Evolutionary conservation across 2,113 vertebrate genomes (phyloP), one percentile per base, ranked within the genome.

Genomic region (Pelusios castaneus): DNA sequence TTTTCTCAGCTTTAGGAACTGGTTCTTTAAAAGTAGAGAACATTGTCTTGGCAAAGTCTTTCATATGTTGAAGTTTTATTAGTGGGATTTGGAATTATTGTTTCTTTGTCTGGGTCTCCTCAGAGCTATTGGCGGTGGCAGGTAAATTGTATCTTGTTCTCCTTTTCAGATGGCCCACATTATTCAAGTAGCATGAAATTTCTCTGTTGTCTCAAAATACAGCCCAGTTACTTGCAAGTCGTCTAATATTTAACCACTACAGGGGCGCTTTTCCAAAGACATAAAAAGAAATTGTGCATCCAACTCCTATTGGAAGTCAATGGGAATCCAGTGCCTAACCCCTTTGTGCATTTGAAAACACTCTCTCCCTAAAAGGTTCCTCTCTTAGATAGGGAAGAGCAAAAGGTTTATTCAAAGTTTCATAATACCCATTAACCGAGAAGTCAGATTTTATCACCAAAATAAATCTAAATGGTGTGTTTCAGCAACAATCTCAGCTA

Each of bases 61-160:
- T 95, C 93, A 87, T 96, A 91, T 93, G 82, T 82, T 95, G 89
- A 95, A 96, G 91, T 45, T 95, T 45, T 73, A 95, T 88, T 95
- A 95, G 91, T 84, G 96, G 95, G 85, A 95, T 45, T 76, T 95
- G 84, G 95, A 96, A 95, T 43, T 70, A 93, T 95, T 84, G 85
- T 27, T 14, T 90, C 80, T 91, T 94, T 92, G 51, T 93, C 94
- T 91, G 60, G 14, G 82, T 91, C 79, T 93, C 76, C 87, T 51
- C 55, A 73, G 34, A 87, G 34, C 43, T 85, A 75, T 54, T 58
- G 84, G 51, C 4, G 82, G 90, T 84, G 24, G 58, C 63, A 93
- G 41, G 4, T 86, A 47, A 92, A 34, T 34, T 9, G 25, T 13
- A 1, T 12, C 78, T 31, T 6, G 2, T 8, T 58, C 43, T 58